Evolutionary conservation across 37 sponge, comb jelly and placozoan genomes (phyloP).

Genomic region (Spongilla lacustris): DNA sequence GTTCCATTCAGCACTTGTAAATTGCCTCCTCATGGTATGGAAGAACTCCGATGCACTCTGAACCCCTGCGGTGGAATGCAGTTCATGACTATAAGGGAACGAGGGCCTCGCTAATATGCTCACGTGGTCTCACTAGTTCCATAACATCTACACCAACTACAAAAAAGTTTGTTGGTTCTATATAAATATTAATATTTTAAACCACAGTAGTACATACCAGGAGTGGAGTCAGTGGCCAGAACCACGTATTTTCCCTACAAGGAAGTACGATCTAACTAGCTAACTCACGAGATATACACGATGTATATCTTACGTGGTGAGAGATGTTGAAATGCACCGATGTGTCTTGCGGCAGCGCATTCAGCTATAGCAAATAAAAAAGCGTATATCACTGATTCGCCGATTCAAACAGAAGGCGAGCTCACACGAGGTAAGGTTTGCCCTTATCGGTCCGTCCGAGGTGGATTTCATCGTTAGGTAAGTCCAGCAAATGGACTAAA

Average conservation of each 20-base stretch:
- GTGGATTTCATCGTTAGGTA: constrained; percentile 2
- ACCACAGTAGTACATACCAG: constrained; percentile 8
- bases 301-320: constrained; percentile 57
- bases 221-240: constrained; percentile 26
- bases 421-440: constrained; percentile 54
- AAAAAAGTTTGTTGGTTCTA: neutral
- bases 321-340: constrained; percentile 77
- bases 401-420: too few species aligned
- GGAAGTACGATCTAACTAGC: neutral
- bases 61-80: constrained; percentile 10
- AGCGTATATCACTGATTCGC: neutral
- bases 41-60: constrained; percentile 68
- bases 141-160: constrained; percentile 90
- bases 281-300: neutral
- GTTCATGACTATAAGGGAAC: neutral
- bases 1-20: constrained; percentile 78
- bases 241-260: constrained; percentile 55
- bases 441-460: constrained; percentile 47
- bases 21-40: constrained; percentile 82
- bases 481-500: neutral
- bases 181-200: neutral
- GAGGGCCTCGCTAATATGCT: neutral
- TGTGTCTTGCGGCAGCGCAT: neutral
- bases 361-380: neutral
- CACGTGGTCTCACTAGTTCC: constrained; percentile 69